phyloP scores from a whole-genome alignment of 2,888 invertebrate species.

The Drosophila robusta region DNA sequence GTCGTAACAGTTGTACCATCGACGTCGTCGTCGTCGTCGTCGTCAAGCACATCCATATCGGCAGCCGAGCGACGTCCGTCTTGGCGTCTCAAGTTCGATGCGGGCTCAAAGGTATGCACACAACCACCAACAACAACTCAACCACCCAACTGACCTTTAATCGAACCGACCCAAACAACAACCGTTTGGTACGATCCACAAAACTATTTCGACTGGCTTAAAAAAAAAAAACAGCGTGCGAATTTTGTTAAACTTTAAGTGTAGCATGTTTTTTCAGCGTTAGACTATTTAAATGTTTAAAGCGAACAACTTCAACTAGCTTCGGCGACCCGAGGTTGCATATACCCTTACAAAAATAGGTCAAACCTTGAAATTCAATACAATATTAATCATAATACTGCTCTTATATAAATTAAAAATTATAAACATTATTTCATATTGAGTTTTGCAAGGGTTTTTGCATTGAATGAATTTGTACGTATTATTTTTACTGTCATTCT shows the following conservation, averaged over 20 bases:
- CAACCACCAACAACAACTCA: conserved; percentile 27
- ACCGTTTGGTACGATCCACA: conserved; percentile 5
- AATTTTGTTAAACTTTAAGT: conserved; percentile 41
- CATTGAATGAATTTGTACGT: conserved; percentile 6
- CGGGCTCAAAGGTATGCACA: conserved; percentile 92
- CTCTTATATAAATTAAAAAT: neutral
- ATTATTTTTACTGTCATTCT: conserved; percentile 6
- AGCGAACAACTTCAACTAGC: conserved; percentile 4
- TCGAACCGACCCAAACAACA: conserved; percentile 30
- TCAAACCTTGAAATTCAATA: neutral
- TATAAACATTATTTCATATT: neutral
- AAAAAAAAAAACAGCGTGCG: conserved; percentile 23
- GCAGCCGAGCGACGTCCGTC: conserved; percentile 92
- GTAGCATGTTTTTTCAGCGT: conserved; percentile 46
- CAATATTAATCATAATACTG: no score
- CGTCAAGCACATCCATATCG: conserved; percentile 50
- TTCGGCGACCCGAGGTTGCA: conserved; percentile 30
- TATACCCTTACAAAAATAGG: conserved; percentile 24
- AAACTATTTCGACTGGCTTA: conserved; percentile 47
- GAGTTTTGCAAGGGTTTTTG: conserved; percentile 22
- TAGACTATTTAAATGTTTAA: conserved; percentile 23
- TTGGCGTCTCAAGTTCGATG: conserved; percentile 96
- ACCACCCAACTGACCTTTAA: conserved; percentile 45
- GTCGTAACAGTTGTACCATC: conserved; percentile 37
- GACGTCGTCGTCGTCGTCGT: conserved; percentile 40